These are phyloP conservation scores for Intellagama lesueurii DNA, from an alignment of 2,797 vertebrate species.

Conservation along the genomic window DNA sequence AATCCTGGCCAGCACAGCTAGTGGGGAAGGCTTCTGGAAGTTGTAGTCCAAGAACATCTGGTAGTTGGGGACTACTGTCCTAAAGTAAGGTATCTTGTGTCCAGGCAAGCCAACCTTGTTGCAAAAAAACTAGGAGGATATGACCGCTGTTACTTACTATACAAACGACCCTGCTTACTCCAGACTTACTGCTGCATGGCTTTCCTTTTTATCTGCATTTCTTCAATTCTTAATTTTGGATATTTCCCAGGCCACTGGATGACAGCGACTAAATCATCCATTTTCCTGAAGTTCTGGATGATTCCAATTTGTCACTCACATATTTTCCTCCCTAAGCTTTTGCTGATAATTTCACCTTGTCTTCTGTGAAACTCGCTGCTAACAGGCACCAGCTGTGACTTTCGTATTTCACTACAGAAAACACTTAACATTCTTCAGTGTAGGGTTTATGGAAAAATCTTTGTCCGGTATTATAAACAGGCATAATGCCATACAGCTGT, in stretches of 20 bases:
- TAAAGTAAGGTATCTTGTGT: too few relatives aligned
- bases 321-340: not conserved
- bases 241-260: not conserved
- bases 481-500: conserved; percentile 54
- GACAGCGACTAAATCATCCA: not conserved
- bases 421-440: conserved; percentile 32
- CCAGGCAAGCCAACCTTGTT: too few relatives aligned
- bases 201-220: too few relatives aligned
- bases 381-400: conserved; percentile 41
- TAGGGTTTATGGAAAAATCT: conserved; percentile 32
- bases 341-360: not conserved
- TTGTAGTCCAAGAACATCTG: not conserved
- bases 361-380: conserved; percentile 39
- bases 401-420: conserved; percentile 42
- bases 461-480: conserved; percentile 26
- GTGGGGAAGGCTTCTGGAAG: not conserved
- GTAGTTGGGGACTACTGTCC: too few relatives aligned
- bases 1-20: too few relatives aligned
- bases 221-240: not conserved
- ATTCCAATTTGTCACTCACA: not conserved
- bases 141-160: not conserved
- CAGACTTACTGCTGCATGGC: not conserved
- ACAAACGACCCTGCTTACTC: not conserved
- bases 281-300: not conserved
- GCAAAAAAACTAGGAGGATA: too few relatives aligned